These are phyloP conservation scores for Gymnorhina tibicen DNA, from an alignment of 2,113 vertebrate genomes.

Conservation along the genomic window DNA sequence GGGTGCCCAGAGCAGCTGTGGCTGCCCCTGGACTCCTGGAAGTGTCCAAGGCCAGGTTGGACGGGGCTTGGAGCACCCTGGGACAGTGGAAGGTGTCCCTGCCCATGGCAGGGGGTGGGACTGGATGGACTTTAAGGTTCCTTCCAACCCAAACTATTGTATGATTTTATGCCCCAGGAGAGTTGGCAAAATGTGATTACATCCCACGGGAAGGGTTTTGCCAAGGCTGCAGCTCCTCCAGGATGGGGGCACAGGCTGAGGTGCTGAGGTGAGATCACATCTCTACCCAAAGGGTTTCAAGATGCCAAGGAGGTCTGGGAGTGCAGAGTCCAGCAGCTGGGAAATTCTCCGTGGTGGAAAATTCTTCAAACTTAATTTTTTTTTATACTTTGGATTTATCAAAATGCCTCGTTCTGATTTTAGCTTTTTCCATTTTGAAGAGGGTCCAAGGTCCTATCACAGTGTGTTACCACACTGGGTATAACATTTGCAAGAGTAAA, in stretches of 20 bases:
- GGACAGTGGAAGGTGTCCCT: background rate
- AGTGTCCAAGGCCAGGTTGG: background rate
- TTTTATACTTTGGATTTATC: background rate
- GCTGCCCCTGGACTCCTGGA: background rate
- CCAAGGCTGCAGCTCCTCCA: background rate
- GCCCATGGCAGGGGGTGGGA: background rate
- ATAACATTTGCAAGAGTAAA: background rate
- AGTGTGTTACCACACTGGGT: background rate
- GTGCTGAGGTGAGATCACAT: background rate
- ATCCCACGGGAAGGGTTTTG: background rate
- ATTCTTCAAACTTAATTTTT: background rate
- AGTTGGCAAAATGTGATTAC: no score
- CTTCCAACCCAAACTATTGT: background rate
- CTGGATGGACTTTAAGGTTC: background rate
- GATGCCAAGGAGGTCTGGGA: background rate
- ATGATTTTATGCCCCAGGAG: background rate
- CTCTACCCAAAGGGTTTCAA: background rate
- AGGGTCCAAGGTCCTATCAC: background rate
- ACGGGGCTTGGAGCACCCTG: fast-evolving
- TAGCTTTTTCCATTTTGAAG: constrained; percentile 1
- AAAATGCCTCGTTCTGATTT: background rate
- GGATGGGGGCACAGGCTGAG: background rate
- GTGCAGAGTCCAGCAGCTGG: background rate
- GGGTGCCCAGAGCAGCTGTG: background rate
- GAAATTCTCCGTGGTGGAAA: background rate